Conservation (phyloP, 2,888 invertebrate species). For the Furcula furcula region DNA sequence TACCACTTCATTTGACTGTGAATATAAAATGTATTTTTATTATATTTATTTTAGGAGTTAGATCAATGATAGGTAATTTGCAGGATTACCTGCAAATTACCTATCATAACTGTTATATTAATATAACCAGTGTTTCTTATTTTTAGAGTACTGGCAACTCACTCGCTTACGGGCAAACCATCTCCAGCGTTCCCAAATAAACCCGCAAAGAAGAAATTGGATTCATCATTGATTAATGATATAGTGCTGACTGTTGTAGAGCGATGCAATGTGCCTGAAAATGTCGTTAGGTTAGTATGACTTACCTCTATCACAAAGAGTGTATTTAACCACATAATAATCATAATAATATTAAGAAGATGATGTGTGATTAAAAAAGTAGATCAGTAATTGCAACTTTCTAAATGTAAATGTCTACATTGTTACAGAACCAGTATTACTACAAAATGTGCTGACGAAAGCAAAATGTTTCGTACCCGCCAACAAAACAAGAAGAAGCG, state of each 20-base stretch:
- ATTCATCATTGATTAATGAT: constrained; percentile 71
- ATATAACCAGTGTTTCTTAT: not conserved
- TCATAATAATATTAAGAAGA: too few species aligned
- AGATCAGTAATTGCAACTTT: not conserved
- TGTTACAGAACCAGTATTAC: constrained; percentile 78
- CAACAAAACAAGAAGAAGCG: constrained; percentile 38
- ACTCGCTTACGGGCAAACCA: constrained; percentile 80
- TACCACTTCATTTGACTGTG: too few species aligned
- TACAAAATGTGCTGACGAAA: constrained; percentile 83
- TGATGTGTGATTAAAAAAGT: not conserved
- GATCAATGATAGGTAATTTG: too few species aligned
- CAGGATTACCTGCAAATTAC: too few species aligned
- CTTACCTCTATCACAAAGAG: too few species aligned
- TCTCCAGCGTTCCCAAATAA: constrained; percentile 74
- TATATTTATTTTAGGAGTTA: too few species aligned
- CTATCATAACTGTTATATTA: not conserved
- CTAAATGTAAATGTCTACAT: constrained; percentile 1
- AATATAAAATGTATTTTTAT: too few species aligned
- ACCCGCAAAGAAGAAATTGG: constrained; percentile 61
- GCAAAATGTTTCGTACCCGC: constrained; percentile 76
- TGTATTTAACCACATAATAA: too few species aligned
- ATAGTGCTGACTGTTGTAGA: constrained; percentile 75
- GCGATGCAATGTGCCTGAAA: constrained; percentile 50
- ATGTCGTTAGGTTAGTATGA: constrained; percentile 52
- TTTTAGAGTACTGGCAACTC: constrained; percentile 74